Conservation (phyloP, 2,113 vertebrate species). For the Mesocricetus auratus region DNA sequence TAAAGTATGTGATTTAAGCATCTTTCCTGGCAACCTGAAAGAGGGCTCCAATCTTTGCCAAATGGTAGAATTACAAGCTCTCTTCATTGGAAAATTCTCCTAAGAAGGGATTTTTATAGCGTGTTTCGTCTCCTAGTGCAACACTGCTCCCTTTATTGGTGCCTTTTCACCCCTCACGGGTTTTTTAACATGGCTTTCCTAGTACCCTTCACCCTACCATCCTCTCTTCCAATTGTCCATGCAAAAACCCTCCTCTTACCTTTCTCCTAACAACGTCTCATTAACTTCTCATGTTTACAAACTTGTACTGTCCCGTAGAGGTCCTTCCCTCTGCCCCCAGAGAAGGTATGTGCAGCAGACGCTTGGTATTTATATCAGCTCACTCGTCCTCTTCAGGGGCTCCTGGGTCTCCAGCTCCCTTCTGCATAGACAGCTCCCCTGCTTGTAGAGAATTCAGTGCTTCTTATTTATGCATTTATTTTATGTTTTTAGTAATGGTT, state of each 20-base stretch:
- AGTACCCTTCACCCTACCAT: constrained; percentile 69
- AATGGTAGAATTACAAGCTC: constrained; percentile 75
- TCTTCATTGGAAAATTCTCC: constrained; percentile 54
- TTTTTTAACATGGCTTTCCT: constrained; percentile 61
- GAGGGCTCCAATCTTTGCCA: constrained; percentile 61
- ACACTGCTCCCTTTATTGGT: constrained; percentile 61
- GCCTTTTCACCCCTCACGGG: constrained; percentile 50
- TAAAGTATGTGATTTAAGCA: constrained; percentile 78
- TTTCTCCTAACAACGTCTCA: constrained; percentile 55
- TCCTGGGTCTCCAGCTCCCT: constrained; percentile 18
- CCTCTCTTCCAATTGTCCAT: constrained; percentile 45
- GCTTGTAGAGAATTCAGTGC: constrained; percentile 53
- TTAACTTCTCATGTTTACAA: constrained; percentile 69
- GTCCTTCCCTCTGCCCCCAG: background rate
- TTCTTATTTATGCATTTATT: background rate
- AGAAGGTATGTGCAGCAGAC: constrained; percentile 53
- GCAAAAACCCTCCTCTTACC: constrained; percentile 49
- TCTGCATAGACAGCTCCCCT: constrained; percentile 49
- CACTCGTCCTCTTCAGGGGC: constrained; percentile 40
- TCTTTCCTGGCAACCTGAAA: constrained; percentile 73
- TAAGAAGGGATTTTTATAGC: constrained; percentile 61
- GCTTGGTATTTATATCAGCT: constrained; percentile 38
- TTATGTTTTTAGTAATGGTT: background rate
- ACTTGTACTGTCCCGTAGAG: constrained; percentile 56
- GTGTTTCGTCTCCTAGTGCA: constrained; percentile 48